Conservation (phyloP, 2,797 vertebrate species). For the Bucorvus abyssinicus region DNA sequence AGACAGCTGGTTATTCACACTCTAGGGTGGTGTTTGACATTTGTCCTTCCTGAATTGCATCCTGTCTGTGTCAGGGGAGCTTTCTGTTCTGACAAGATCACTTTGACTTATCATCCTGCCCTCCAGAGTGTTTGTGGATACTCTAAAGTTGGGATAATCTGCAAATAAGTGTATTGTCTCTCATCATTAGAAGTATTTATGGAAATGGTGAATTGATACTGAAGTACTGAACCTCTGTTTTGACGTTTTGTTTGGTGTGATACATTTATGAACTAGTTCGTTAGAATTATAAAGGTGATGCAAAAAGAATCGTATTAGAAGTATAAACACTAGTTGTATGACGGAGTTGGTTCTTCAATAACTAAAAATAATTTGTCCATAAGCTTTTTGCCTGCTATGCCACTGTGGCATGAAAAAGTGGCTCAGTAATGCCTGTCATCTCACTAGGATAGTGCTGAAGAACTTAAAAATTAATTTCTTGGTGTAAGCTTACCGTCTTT, state of each 20-base stretch:
- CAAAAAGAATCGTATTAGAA: not conserved
- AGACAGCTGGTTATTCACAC: not conserved
- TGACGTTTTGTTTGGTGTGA: not conserved
- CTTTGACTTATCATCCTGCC: not conserved
- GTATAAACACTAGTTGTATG: not conserved
- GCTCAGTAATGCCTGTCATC: not conserved
- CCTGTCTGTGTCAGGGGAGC: not conserved
- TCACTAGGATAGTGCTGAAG: not conserved
- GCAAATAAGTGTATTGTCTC: not conserved
- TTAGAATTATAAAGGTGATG: not conserved
- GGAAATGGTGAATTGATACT: not conserved
- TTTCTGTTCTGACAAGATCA: not conserved
- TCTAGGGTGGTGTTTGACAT: not conserved
- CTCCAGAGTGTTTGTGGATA: not conserved
- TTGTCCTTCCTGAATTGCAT: not conserved
- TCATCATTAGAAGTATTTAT: not conserved
- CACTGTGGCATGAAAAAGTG: not conserved
- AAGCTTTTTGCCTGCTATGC: not conserved
- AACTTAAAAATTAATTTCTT: not conserved
- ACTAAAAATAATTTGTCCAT: not conserved
- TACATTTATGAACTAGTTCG: not conserved
- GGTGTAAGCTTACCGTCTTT: not conserved
- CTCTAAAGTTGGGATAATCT: not conserved
- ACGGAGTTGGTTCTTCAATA: not conserved
- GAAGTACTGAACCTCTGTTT: not conserved